Conservation (phyloP, 2,888 invertebrate species). For the Agrotis segetum region DNA sequence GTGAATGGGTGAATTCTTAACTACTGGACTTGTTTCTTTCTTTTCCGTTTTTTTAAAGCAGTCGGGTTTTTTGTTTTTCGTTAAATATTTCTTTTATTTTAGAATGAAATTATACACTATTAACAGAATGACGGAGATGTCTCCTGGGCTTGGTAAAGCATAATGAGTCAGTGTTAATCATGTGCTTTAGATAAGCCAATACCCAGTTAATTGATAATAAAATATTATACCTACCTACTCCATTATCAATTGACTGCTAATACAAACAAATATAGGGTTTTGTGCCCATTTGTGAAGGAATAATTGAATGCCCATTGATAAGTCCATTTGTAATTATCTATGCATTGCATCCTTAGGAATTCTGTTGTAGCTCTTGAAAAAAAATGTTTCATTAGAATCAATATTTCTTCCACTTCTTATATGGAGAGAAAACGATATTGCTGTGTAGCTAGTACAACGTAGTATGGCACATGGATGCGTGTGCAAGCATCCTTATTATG, state of each 20-base stretch:
- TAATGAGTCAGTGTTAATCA: constrained; percentile 72
- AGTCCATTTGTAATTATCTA: constrained; percentile 29
- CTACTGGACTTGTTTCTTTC: too few relatives aligned
- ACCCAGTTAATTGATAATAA: constrained; percentile 64
- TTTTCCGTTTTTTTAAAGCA: too few relatives aligned
- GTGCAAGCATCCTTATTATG: constrained; percentile 42
- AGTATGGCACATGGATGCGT: constrained; percentile 30
- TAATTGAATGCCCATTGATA: constrained; percentile 33
- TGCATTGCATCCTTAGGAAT: constrained; percentile 8
- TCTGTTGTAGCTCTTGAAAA: constrained; percentile 16
- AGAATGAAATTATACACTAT: neutral
- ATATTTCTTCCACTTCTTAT: constrained; percentile 27
- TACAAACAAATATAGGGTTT: constrained; percentile 46
- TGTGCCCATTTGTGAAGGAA: constrained; percentile 37
- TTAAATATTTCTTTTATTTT: too few relatives aligned
- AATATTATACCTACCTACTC: constrained; percentile 23
- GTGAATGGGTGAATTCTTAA: too few relatives aligned
- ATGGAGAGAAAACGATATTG: constrained; percentile 37
- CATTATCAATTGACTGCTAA: constrained; percentile 48
- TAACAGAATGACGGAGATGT: constrained; percentile 45
- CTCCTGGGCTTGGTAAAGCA: constrained; percentile 44
- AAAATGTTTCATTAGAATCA: constrained; percentile 15
- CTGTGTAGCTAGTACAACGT: constrained; percentile 25
- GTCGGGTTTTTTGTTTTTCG: too few relatives aligned
- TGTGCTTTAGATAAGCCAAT: constrained; percentile 69